Base-by-base conservation (phyloP, 2,113 vertebrate species). In the Urocolius indicus region DNA sequence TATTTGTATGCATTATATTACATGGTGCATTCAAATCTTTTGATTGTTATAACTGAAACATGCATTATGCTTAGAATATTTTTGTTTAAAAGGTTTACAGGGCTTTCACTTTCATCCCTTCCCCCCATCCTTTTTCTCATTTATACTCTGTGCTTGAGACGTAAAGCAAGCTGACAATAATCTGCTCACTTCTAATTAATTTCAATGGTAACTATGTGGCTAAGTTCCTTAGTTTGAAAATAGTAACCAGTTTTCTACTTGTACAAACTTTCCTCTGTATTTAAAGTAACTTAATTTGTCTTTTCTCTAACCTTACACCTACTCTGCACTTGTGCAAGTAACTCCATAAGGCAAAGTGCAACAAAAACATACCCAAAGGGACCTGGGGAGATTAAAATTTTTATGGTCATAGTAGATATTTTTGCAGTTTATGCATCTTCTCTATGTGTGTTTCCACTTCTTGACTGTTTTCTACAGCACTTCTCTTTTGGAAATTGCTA, bases 151-250 rank as follows among this genome's bases (percentile, higher is more conserved):
- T 76, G 45, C 67, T 93, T 75, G 71, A 87, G 54, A 36, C 66
- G 87, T 87, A 91, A 93, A 54, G 84, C 66, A 93, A 90, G n/a
- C 19, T 76, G 54, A 61, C 62, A 96, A 87, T 91, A 79, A 90
- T 91, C 54, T 85, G 9, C 67, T 87, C 71, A 26, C 22, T 87
- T 93, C 66, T 91, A 95, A 96, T 87, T 95, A 76, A 93, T 95
- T 95, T 94, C 90, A 90, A 10, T 54, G 75, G 82, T 71, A 96
- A 54, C 74, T 69, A 2, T 69, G 49, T 66, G 54, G 27, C 45
- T 94, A 79, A 93, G 85, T 38, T 74, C 43, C 18, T 71, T 58
- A 58, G 79, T 80, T 88, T 83, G 82, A 93, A 95, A 90, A 88
- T 90, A 92, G 49, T 59, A 62, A 22, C 41, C 30, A 55, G 13